Evolutionary conservation across 1,140 invertebrate genomes (phyloP).

Genomic region (Nasonia giraulti): DNA sequence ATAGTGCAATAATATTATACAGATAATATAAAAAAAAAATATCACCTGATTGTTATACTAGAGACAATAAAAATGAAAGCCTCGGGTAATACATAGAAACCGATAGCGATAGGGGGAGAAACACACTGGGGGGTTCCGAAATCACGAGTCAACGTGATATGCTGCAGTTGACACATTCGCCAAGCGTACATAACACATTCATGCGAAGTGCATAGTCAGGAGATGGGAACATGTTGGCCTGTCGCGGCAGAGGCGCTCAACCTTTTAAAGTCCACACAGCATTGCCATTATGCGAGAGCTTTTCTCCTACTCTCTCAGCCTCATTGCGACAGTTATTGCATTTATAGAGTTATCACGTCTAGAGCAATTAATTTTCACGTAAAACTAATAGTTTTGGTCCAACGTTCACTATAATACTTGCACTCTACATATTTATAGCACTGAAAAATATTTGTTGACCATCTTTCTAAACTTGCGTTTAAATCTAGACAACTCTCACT

Average conservation of each 20-base stretch:
- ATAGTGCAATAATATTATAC: too few relatives aligned
- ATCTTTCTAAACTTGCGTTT: background rate
- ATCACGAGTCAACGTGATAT: conserved; percentile 60
- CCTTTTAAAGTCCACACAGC: conserved; percentile 22
- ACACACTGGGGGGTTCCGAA: conserved; percentile 32
- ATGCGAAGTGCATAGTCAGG: conserved; percentile 57
- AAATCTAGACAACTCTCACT: background rate
- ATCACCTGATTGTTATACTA: background rate
- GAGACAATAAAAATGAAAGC: conserved; percentile 1
- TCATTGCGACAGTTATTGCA: conserved; percentile 5
- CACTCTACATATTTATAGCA: too few relatives aligned
- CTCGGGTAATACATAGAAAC: background rate
- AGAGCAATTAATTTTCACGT: background rate
- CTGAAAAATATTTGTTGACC: too few relatives aligned
- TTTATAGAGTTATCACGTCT: background rate
- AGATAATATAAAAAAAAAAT: too few relatives aligned
- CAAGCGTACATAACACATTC: conserved; percentile 70
- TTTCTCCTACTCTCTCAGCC: background rate
- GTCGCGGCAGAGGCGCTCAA: conserved; percentile 63
- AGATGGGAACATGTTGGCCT: conserved; percentile 28
- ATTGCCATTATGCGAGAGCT: background rate
- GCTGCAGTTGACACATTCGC: conserved; percentile 71
- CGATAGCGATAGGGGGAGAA: background rate
- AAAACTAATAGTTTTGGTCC: too few relatives aligned
- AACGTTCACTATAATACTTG: too few relatives aligned